Evolutionary conservation across 2,888 invertebrate genomes (phyloP).

Genomic region (Timema cristinae): DNA sequence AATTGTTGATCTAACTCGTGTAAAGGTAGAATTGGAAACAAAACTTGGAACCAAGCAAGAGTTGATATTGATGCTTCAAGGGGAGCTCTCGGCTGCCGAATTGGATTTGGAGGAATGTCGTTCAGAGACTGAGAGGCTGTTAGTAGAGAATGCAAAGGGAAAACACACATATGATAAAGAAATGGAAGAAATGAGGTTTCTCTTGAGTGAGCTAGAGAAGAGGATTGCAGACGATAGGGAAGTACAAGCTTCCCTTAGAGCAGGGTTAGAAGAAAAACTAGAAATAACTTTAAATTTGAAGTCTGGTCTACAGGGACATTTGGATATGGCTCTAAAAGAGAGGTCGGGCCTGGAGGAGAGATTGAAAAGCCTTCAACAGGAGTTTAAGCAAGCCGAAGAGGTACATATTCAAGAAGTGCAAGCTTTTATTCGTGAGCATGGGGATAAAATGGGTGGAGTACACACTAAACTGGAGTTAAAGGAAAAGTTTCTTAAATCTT

Average conservation of each 20-base stretch:
- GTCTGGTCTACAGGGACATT: no score
- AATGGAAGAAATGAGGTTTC: conserved; percentile 7
- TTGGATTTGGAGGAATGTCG: conserved; percentile 23
- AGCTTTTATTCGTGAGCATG: no score
- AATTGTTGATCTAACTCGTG: no score
- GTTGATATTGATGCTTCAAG: conserved; percentile 26
- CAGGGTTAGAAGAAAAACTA: conserved; percentile 16
- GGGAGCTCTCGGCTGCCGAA: conserved; percentile 23
- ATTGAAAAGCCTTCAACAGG: no score
- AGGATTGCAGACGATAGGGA: conserved; percentile 8
- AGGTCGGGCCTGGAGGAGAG: no score
- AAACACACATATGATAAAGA: conserved; percentile 5
- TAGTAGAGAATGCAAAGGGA: background rate
- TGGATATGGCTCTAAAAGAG: no score
- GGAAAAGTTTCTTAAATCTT: no score
- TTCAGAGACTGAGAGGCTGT: conserved; percentile 20
- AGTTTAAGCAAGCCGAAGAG: no score
- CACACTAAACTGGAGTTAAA: no score
- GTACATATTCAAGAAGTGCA: no score
- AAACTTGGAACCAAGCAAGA: conserved; percentile 24
- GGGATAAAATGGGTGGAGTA: no score
- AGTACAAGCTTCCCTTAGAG: background rate
- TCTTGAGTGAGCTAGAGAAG: conserved; percentile 11
- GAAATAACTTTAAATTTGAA: no score
- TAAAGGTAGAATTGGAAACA: conserved; percentile 18